These are phyloP conservation scores for Anolis apletophallus DNA, from an alignment of 2,797 vertebrate genomes.

Conservation along the genomic window DNA sequence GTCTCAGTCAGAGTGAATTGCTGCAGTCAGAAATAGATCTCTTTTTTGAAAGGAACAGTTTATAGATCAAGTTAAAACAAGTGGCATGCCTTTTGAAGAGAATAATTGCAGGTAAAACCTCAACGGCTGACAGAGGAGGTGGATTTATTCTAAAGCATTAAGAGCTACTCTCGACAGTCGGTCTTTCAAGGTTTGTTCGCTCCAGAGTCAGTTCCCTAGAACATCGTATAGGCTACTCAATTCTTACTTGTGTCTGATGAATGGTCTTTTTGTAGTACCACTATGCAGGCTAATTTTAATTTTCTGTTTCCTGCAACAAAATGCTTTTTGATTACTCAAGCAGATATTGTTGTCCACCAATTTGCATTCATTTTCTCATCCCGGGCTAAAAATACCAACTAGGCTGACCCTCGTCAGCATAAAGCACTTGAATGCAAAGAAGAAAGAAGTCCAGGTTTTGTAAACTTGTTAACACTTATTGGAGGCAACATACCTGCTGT, in stretches of 20 bases:
- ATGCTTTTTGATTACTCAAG: background rate
- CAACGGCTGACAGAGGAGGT: background rate
- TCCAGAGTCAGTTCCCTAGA: background rate
- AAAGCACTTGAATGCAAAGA: background rate
- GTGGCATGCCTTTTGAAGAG: background rate
- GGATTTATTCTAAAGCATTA: background rate
- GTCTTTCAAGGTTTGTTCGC: background rate
- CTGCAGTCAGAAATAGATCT: slow-evolving; percentile 12
- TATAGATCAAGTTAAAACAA: slow-evolving; percentile 1
- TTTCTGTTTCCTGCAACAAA: slow-evolving; percentile 12
- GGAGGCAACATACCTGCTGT: background rate
- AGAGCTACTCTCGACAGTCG: background rate
- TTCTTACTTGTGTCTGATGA: slow-evolving; percentile 1
- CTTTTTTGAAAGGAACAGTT: slow-evolving; percentile 6
- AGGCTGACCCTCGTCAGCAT: slow-evolving; percentile 5
- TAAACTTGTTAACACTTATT: background rate
- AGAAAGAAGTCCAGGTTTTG: background rate
- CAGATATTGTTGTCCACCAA: slow-evolving; percentile 2
- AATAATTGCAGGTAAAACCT: background rate
- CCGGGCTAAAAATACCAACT: background rate
- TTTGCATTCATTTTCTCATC: slow-evolving; percentile 2
- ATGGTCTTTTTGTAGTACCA: slow-evolving; percentile 1
- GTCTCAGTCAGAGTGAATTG: background rate
- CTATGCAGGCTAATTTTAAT: background rate
- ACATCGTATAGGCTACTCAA: background rate